Evolutionary conservation across 2,888 invertebrate species (phyloP).

Genomic region (Thecophora atra): DNA sequence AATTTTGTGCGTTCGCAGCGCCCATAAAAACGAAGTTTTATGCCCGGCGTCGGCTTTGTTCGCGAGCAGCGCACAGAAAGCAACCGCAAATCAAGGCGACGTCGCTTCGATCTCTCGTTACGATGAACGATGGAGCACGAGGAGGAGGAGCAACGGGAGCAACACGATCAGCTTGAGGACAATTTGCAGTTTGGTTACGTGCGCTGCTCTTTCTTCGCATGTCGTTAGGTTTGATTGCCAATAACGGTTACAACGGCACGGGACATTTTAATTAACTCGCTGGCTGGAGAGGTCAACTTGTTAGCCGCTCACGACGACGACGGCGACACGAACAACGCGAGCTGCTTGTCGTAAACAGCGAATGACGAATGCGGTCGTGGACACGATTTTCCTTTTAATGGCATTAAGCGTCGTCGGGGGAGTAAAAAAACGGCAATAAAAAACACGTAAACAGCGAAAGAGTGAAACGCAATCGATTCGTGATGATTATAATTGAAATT

Average conservation of each 20-base stretch:
- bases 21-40: slow-evolving; percentile 10
- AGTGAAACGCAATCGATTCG: not conserved
- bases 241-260: not conserved
- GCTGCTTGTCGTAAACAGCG: not conserved
- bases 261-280: slow-evolving; percentile 7
- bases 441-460: not conserved
- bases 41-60: slow-evolving; percentile 18
- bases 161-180: not conserved
- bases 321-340: too few species aligned
- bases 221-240: slow-evolving; percentile 17
- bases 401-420: too few species aligned
- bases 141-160: not conserved
- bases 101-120: not conserved
- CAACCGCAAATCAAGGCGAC: not conserved
- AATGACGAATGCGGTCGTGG: not conserved
- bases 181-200: slow-evolving; percentile 1
- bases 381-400: not conserved
- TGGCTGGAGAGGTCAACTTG: slow-evolving; percentile 2
- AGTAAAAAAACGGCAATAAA: not conserved
- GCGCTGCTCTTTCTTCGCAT: not conserved
- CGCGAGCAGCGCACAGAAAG: slow-evolving; percentile 14
- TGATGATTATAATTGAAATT: too few species aligned
- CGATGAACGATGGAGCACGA: not conserved
- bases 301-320: not conserved
- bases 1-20: slow-evolving; percentile 1